These are phyloP conservation scores for Graphium colonna DNA, from an alignment of 2,888 invertebrate genomes.

Conservation along the genomic window DNA sequence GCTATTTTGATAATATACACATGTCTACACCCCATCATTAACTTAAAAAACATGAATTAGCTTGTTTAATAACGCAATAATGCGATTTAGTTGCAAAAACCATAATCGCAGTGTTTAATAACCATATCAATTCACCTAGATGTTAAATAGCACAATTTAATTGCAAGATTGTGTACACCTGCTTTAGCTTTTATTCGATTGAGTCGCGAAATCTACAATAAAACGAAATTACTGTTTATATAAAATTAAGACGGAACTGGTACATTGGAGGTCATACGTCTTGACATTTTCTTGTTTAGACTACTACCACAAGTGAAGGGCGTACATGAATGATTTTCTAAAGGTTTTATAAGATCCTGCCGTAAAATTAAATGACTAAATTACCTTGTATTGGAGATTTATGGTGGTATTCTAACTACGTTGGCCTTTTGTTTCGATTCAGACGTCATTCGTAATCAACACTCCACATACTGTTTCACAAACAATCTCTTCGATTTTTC, in stretches of 20 bases:
- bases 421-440: conserved; percentile 66
- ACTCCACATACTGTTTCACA: conserved; percentile 68
- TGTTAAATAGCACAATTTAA: conserved; percentile 43
- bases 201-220: not conserved
- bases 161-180: conserved; percentile 17
- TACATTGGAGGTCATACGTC: conserved; percentile 67
- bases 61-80: too few species aligned
- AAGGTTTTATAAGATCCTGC: not conserved
- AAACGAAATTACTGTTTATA: not conserved
- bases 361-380: conserved; percentile 10
- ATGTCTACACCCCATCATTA: too few species aligned
- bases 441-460: conserved; percentile 76
- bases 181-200: too few species aligned
- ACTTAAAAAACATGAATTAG: too few species aligned
- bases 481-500: conserved; percentile 50
- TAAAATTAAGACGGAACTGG: conserved; percentile 40
- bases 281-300: conserved; percentile 68
- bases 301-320: conserved; percentile 54
- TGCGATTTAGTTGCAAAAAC: too few species aligned
- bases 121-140: conserved; percentile 56
- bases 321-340: conserved; percentile 13
- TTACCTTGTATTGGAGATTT: conserved; percentile 44
- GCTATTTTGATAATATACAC: too few species aligned
- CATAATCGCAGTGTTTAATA: conserved; percentile 40
- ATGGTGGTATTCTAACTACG: conserved; percentile 38